Evolutionary conservation across 2,888 invertebrate species (phyloP), one percentile per base, ranked within the genome.

Genomic region (Parnassius smintheus): DNA sequence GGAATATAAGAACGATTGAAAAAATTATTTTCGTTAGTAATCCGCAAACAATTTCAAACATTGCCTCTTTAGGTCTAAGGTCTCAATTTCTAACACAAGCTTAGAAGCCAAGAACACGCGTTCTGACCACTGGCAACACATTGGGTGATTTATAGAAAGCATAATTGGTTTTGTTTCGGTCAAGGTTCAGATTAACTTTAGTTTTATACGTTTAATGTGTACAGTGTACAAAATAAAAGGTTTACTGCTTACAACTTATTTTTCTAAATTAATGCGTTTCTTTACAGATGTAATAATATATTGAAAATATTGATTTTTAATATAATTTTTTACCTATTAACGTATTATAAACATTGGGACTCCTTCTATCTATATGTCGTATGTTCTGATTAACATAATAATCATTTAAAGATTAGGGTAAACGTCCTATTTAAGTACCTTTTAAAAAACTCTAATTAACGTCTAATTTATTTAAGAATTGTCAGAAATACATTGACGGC

Each of bases 101-200:
- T 18, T n/a, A 22, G 2, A 35, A 49, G 8, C 11, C 49, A 52
- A 46, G 52, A 51, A 48, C 60, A 55, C 56, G 54, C 48, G 53
- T 59, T 53, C 59, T 67, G 68, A 66, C 68, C 68, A 62, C 49
- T 68, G 76, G 76, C 70, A 66, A 74, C 76, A 75, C 75, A 75
- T 75, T 72, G 71, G 67, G 78, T 86, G 86, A 86, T 86, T 87
- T 86, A 88, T 85, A 75, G 76, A 77, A 76, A 79, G 78, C 79
- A 81, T 85, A 86, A 86, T 86, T 86, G 85, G 82, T 83, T 86
- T 86, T 86, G 84, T 85, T 84, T 82, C 73, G 81, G 82, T 80
- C 83, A 83, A 84, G 85, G 84, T 74, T 78, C 70, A 77, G 69
- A 82, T 82, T 85, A 85, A 86, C 79, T 81, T 77, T 77, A 81